Evolutionary conservation across 2,113 vertebrate genomes (phyloP).

Genomic region (Calyptomena viridis): DNA sequence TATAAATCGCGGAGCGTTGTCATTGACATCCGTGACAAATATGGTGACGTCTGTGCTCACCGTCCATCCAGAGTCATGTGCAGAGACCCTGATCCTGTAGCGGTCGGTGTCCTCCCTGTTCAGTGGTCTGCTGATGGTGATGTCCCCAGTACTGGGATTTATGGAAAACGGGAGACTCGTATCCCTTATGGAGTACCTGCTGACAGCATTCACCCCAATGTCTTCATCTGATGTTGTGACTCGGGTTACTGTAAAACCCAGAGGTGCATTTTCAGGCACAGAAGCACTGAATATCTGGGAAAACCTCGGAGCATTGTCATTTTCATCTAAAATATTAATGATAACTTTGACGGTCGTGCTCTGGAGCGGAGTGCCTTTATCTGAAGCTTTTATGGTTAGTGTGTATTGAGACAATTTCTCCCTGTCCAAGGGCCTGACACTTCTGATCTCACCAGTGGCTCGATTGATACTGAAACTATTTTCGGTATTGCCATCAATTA

Average conservation of each 20-base stretch:
- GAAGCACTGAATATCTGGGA: constrained; percentile 95
- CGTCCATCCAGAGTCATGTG: constrained; percentile 95
- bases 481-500: constrained; percentile 87
- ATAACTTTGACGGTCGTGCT: constrained; percentile 82
- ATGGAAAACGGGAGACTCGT: constrained; percentile 87
- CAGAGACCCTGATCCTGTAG: constrained; percentile 91
- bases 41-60: constrained; percentile 96
- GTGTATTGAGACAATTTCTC: constrained; percentile 84
- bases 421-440: constrained; percentile 86
- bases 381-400: constrained; percentile 86
- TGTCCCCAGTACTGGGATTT: constrained; percentile 89
- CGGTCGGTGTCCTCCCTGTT: constrained; percentile 91
- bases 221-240: constrained; percentile 97
- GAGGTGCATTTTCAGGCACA: constrained; percentile 90
- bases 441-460: constrained; percentile 90
- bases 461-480: constrained; percentile 88
- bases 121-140: constrained; percentile 89
- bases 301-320: constrained; percentile 94
- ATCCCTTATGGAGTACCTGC: constrained; percentile 88
- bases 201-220: constrained; percentile 86
- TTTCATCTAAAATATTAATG: constrained; percentile 89
- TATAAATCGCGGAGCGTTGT: constrained; percentile 90
- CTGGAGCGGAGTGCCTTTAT: constrained; percentile 83
- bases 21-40: constrained; percentile 92
- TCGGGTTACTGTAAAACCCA: constrained; percentile 88